Percentiles rank a stretch among this genome's conserved stretches.
These are phyloP conservation scores for Ailuropoda melanoleuca DNA, from an alignment of 2,113 vertebrate genomes.

Conservation along the genomic window DNA sequence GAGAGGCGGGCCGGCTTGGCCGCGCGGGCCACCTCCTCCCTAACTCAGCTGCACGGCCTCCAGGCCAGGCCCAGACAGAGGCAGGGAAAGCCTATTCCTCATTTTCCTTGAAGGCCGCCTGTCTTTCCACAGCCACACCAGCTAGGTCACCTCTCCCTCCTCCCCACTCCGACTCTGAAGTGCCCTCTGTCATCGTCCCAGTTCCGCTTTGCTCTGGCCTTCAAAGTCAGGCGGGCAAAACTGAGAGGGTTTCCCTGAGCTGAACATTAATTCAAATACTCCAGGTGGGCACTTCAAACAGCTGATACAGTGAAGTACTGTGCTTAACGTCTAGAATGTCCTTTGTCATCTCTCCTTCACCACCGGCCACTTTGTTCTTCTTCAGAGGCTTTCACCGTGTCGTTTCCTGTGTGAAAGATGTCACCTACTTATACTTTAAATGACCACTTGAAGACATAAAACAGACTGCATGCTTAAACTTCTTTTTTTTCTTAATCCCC, in stretches of 20 bases:
- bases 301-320: neutral
- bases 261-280: slow-evolving; percentile 64
- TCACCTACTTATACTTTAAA: neutral
- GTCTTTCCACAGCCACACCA: neutral
- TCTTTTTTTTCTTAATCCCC: neutral
- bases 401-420: slow-evolving; percentile 28
- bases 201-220: neutral
- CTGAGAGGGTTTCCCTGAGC: neutral
- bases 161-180: neutral
- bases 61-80: neutral
- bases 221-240: neutral
- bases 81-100: neutral
- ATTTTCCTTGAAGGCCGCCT: neutral
- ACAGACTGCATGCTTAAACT: neutral
- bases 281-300: slow-evolving; percentile 36
- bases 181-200: neutral
- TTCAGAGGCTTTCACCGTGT: neutral
- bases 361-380: slow-evolving; percentile 3
- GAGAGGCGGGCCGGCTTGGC: neutral
- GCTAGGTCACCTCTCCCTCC: neutral
- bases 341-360: neutral
- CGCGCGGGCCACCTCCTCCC: fast-evolving
- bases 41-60: fast-evolving
- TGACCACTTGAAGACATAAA: neutral
- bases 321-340: slow-evolving; percentile 32